Evolutionary conservation across 2,797 vertebrate species (phyloP), one percentile per base, ranked within the genome.

Genomic region (Danio aesculapii): DNA sequence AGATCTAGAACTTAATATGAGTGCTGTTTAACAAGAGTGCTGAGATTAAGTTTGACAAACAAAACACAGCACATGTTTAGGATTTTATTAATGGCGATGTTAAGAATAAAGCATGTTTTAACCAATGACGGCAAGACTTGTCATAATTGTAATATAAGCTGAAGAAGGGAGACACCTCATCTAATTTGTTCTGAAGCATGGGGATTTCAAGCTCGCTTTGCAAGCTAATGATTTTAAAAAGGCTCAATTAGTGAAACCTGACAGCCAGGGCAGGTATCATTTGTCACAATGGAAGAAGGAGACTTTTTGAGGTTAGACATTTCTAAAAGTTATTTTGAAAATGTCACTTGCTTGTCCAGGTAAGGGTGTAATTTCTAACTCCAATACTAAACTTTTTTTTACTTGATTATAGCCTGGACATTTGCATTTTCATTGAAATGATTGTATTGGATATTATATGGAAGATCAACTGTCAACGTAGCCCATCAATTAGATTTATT

Each of bases 191-290:
- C 58, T 84, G 70, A 85, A 85, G 83, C 86, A 70, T 13, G 8
- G 85, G 88, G 85, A 89, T 80, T 88, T 90, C 83, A 89, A 77
- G 84, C 89, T 89, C 64, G 80, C 84, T 91, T 91, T 90, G 75
- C 86, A 73, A 71, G 83, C 84, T 88, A 90, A 90, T 91, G 87
- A 90, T 89, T 91, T 89, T 88, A 91, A 88, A 82, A 85, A 76
- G 75, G 30, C 63, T 72, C 89, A 90, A 91, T 91, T 91, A 92
- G 88, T 84, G 82, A 85, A 84, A 81, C 58, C 63, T 88, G 91
- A 91, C 90, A 91, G 88, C 81, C 63, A 81, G 83, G 86, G 86
- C 86, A 88, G 86, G 87, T 85, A 87, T 91, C 85, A 90, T 92
- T 91, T 88, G 81, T 93, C 90, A 89, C 86, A 64, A 71, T 72